Percentiles rank a stretch among this genome's conserved stretches.
These are phyloP conservation scores for Geotria australis DNA, from an alignment of 2,797 vertebrate species.

Conservation along the genomic window DNA sequence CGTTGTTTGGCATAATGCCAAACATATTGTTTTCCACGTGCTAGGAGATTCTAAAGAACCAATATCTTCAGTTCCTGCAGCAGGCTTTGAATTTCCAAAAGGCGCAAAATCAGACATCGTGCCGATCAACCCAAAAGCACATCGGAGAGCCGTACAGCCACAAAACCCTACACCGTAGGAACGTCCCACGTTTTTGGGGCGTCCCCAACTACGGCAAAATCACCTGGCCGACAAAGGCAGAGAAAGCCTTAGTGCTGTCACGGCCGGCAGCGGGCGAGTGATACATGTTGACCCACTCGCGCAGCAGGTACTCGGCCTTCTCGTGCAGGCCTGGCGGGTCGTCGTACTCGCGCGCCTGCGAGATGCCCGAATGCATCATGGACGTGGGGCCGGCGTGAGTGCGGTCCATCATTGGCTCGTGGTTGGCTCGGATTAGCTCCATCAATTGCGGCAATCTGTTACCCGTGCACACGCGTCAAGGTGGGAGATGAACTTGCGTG, in stretches of 20 bases:
- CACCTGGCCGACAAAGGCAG: constrained; percentile 97
- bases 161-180: too few species aligned
- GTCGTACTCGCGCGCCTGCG: constrained; percentile 91
- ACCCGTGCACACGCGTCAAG: not conserved
- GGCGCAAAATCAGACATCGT: too few species aligned
- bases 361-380: constrained; percentile 99
- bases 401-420: constrained; percentile 95
- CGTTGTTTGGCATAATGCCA: too few species aligned
- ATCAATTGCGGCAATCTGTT: constrained; percentile 82
- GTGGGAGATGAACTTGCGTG: not conserved
- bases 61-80: too few species aligned
- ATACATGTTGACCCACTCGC: constrained; percentile 97
- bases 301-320: constrained; percentile 86
- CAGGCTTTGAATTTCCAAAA: too few species aligned
- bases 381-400: constrained; percentile 94
- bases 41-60: too few species aligned
- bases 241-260: constrained; percentile 98
- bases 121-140: too few species aligned
- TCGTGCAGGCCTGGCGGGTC: constrained; percentile 86
- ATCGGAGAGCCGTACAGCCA: too few species aligned
- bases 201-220: constrained; percentile 8
- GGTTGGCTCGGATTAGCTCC: constrained; percentile 95
- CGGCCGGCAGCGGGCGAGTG: constrained; percentile 90
- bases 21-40: too few species aligned
- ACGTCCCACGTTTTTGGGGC: too few species aligned